Percentiles rank a stretch among this genome's conserved stretches.
Evolutionary conservation across 2,113 vertebrate species (phyloP).

Genomic region (Lutjanus erythropterus): DNA sequence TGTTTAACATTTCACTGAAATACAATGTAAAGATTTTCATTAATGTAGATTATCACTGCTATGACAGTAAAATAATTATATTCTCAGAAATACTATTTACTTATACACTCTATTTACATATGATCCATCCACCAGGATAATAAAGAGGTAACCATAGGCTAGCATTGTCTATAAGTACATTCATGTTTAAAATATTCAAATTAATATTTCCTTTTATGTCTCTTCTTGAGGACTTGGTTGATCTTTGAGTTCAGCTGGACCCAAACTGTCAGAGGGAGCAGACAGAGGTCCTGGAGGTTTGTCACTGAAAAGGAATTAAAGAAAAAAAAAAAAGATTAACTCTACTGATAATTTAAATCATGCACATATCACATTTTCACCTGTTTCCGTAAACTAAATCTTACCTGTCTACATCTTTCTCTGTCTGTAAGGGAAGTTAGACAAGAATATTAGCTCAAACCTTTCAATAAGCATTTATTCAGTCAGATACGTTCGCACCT

Average conservation of each 20-base stretch:
- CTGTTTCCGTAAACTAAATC: not conserved
- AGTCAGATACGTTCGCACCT: not conserved
- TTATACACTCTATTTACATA: slow-evolving; percentile 72
- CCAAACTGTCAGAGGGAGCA: slow-evolving; percentile 58
- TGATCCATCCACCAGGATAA: slow-evolving; percentile 20
- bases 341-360: not conserved
- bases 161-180: slow-evolving; percentile 17
- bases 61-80: slow-evolving; percentile 65
- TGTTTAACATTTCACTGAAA: slow-evolving; percentile 42
- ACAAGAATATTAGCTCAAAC: not conserved
- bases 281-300: slow-evolving; percentile 57
- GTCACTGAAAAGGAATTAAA: slow-evolving; percentile 78
- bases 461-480: slow-evolving; percentile 3
- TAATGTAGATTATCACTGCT: slow-evolving; percentile 37
- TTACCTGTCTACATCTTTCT: slow-evolving; percentile 82
- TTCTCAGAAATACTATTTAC: slow-evolving; percentile 55
- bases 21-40: slow-evolving; percentile 30
- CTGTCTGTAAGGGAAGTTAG: slow-evolving; percentile 63
- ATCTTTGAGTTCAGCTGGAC: slow-evolving; percentile 69
- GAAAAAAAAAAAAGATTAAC: not conserved
- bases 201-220: slow-evolving; percentile 30
- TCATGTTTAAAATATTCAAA: slow-evolving; percentile 36
- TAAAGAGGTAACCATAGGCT: slow-evolving; percentile 25
- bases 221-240: slow-evolving; percentile 82
- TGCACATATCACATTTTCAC: not conserved